These are phyloP conservation scores for Phania funesta DNA, from an alignment of 2,888 invertebrate genomes.

Conservation along the genomic window DNA sequence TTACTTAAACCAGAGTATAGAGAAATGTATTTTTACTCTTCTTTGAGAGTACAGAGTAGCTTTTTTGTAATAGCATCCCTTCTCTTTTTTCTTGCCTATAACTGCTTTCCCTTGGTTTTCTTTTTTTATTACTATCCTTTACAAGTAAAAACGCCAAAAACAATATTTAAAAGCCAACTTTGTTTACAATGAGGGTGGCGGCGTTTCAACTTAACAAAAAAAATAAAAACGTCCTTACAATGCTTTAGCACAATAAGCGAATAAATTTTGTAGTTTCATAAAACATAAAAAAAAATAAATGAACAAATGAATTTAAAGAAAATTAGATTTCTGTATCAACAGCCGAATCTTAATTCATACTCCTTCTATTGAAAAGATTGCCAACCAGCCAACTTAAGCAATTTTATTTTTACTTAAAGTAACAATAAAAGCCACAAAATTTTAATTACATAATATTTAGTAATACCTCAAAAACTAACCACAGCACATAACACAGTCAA, in stretches of 20 bases:
- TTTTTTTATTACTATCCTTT: constrained; percentile 1
- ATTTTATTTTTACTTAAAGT: constrained; percentile 11
- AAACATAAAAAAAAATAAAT: constrained; percentile 50
- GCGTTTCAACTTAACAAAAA: constrained; percentile 3
- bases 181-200: constrained; percentile 14
- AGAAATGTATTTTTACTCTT: constrained; percentile 52
- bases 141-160: not conserved
- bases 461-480: not conserved
- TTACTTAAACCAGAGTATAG: constrained; percentile 9
- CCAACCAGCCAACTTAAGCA: constrained; percentile 25
- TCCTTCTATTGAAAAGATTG: constrained; percentile 75
- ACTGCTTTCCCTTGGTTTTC: constrained; percentile 33
- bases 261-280: constrained; percentile 34
- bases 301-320: constrained; percentile 24
- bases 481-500: not conserved
- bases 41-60: not conserved
- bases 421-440: not conserved
- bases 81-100: constrained; percentile 26
- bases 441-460: not conserved
- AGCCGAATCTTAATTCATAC: constrained; percentile 80
- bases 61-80: constrained; percentile 44
- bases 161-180: constrained; percentile 18
- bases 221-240: constrained; percentile 24
- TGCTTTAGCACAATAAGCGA: constrained; percentile 46
- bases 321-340: constrained; percentile 79